phyloP scores from a whole-genome alignment of 2,888 invertebrate species.

The Physocephala rufipes region DNA sequence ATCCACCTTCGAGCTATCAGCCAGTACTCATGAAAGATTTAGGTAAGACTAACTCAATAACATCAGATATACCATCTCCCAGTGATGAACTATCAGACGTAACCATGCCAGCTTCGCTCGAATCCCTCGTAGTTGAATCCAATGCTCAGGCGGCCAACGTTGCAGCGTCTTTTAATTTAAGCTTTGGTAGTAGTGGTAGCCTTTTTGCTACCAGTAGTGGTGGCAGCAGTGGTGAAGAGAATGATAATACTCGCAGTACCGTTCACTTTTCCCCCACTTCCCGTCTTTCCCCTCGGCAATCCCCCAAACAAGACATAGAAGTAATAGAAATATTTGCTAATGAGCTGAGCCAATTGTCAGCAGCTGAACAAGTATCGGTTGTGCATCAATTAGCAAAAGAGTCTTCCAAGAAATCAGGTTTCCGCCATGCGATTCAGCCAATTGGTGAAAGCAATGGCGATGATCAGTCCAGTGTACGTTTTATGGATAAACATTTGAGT shows the following conservation, averaged over 20 bases:
- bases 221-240: conserved; percentile 35
- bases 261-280: conserved; percentile 44
- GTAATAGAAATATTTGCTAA: conserved; percentile 64
- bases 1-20: conserved; percentile 91
- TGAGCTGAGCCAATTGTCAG: conserved; percentile 58
- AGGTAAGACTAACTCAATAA: conserved; percentile 74
- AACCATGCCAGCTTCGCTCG: conserved; percentile 30
- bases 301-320: conserved; percentile 64
- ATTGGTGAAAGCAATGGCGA: conserved; percentile 47
- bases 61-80: conserved; percentile 51
- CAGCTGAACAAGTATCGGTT: conserved; percentile 60
- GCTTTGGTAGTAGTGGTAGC: conserved; percentile 60
- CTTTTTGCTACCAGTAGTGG: conserved; percentile 53
- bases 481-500: conserved; percentile 65
- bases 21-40: conserved; percentile 87
- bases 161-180: conserved; percentile 62
- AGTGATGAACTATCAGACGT: conserved; percentile 41
- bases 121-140: conserved; percentile 49
- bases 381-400: conserved; percentile 60
- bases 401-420: conserved; percentile 48
- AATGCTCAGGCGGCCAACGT: conserved; percentile 56
- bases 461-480: conserved; percentile 51
- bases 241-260: conserved; percentile 35
- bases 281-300: conserved; percentile 61
- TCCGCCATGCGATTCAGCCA: conserved; percentile 17